Base-by-base conservation (phyloP, 2,888 invertebrate genomes). In the Folsomia candida region DNA sequence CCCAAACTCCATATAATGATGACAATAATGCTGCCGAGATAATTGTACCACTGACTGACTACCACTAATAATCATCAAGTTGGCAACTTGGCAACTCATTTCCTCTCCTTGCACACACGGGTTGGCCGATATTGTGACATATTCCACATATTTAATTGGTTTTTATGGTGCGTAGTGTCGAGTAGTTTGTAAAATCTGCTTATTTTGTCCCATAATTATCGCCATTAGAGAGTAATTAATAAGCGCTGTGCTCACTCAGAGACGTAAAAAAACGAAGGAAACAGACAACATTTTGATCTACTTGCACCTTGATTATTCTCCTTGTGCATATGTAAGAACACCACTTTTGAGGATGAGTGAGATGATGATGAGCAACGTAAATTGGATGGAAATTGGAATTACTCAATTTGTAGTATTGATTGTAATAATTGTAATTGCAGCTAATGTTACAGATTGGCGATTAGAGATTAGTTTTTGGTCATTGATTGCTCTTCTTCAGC, bases 41-140 rank as follows among this genome's bases (percentile, higher is more conserved):
- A 37, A 37, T 37, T 37, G 54, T 54, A 54, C 6, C n/a, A 14
- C 11, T 54, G 22, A n/a, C n/a, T n/a, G n/a, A n/a, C n/a, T n/a
- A n/a, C n/a, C 54, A 54, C 18, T 22, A 54, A 54, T 54, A 54
- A 54, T 54, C 54, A 54, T 22, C 54, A 54, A 54, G 20, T 54
- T 54, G 6, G 20, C 54, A 18, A 54, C 11, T 54, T 54, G 6
- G 54, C 54, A 54, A 54, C 54, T 54, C 54, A 54, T 54, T 54
- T 54, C 54, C 54, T 54, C 54, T 22, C 18, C 18, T 54, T 4
- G 22, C n/a, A n/a, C n/a, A n/a, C n/a, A n/a, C n/a, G n/a, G 4
- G 20, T 54, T 22, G 18, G 6, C 20, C 20, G 22, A n/a, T 4
- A 54, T 20, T 54, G 54, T 54, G 54, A 22, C 54, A 54, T 37